Percentiles rank a stretch among this genome's conserved stretches.
Evolutionary conservation across 2,797 vertebrate species (phyloP).

Genomic region (Valencia hispanica): DNA sequence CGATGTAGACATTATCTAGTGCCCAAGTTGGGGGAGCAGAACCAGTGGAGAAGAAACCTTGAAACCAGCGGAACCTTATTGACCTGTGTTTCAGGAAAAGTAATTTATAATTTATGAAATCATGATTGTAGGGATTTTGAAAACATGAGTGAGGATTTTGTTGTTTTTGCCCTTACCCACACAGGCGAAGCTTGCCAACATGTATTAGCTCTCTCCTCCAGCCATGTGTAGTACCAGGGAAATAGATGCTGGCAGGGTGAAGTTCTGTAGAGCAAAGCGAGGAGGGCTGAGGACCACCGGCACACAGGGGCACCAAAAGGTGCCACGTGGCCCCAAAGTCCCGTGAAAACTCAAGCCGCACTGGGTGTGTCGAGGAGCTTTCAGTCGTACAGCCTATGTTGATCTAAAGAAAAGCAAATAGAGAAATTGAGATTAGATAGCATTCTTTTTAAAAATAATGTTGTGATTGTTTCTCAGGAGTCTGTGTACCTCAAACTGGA

Average conservation of each 20-base stretch:
- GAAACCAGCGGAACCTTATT: slow-evolving; percentile 97
- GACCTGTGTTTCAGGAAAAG: slow-evolving; percentile 75
- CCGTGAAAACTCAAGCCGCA: slow-evolving; percentile 93
- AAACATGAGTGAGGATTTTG: neutral
- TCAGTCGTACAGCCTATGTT: slow-evolving; percentile 95
- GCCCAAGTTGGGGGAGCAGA: slow-evolving; percentile 95
- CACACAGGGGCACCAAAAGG: slow-evolving; percentile 93
- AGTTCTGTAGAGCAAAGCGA: slow-evolving; percentile 96
- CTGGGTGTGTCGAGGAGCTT: slow-evolving; percentile 89
- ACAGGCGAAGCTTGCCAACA: slow-evolving; percentile 93
- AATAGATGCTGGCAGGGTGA: slow-evolving; percentile 94
- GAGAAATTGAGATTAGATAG: slow-evolving; percentile 8
- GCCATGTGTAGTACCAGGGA: slow-evolving; percentile 91
- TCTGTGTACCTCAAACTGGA: slow-evolving; percentile 94
- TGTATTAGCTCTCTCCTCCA: slow-evolving; percentile 96
- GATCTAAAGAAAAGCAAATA: slow-evolving; percentile 78
- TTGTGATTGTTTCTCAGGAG: slow-evolving; percentile 19
- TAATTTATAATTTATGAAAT: neutral
- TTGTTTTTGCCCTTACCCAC: slow-evolving; percentile 84
- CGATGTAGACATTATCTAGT: slow-evolving; percentile 94
- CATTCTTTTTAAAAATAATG: slow-evolving; percentile 12
- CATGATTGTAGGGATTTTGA: neutral
- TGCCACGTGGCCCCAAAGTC: slow-evolving; percentile 99
- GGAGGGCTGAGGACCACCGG: slow-evolving; percentile 89
- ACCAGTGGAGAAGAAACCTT: slow-evolving; percentile 91